Base-by-base conservation (phyloP, 2,797 vertebrate species). In the Phrynocephalus vlangalii region DNA sequence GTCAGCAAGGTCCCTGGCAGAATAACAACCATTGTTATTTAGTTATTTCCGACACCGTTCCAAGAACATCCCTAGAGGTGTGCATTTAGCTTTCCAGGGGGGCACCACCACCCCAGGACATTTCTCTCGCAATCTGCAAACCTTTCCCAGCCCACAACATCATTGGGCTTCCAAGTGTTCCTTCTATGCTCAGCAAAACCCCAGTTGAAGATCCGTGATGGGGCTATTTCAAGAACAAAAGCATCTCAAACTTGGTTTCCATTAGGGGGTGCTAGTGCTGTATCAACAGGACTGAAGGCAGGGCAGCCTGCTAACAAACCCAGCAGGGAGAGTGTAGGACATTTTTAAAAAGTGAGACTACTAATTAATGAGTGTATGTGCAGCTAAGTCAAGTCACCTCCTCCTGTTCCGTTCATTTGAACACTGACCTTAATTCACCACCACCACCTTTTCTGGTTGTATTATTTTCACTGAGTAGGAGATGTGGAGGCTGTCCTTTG, bases 311-410 rank as follows among this genome's bases (percentile, higher is more conserved):
- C 86, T 93, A 90, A 90, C 90, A 95, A 93, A 85, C 87, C 93
- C 20, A 18, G 92, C 78, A 81, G 91, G 91, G 93, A 20, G 92
- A 93, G 91, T 89, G 80, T 7, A 73, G 93, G 94, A 93, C 93
- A 91, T 90, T 92, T 94, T 96, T 91, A 90, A 92, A 44, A 91
- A 94, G 91, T 92, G 92, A 91, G 88, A 93, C 93, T 95, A 95
- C 93, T 95, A 95, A 95, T 96, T 95, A 96, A 95, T 84, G 91
- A 94, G 92, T 93, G 93, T 93, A 94, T 93, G 93, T 94, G 92
- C 91, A 85, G 89, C 0, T 79, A 10, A 93, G 90, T 82, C 94
- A 93, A 95, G 90, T 92, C 94, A 92, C 88, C 93, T 89, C 93
- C 94, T 94, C 94, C 95, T 5, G 38, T 44, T 44, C 38, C 38